phyloP scores from a whole-genome alignment of 2,888 invertebrate species.

The Diogma glabrata region DNA sequence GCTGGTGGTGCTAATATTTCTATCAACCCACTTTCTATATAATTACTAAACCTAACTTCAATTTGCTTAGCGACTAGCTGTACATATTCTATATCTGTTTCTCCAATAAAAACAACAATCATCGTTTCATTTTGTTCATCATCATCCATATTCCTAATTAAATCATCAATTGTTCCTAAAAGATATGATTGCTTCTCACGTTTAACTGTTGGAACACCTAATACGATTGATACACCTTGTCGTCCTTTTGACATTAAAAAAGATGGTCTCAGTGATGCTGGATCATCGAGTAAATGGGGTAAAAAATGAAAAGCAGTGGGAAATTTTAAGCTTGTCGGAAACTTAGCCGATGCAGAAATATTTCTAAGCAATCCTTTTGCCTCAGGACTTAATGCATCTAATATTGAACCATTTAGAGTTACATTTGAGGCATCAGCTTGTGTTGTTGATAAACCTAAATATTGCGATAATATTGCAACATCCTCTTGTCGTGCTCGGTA shows the following conservation, averaged over 20 bases:
- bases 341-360: conserved; percentile 40
- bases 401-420: conserved; percentile 21
- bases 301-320: conserved; percentile 77
- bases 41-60: conserved; percentile 60
- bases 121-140: conserved; percentile 64
- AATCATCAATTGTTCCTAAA: conserved; percentile 70
- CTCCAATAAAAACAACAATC: conserved; percentile 79
- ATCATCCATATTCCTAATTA: conserved; percentile 65
- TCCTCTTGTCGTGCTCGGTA: conserved; percentile 68
- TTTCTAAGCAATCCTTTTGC: conserved; percentile 36
- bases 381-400: conserved; percentile 37
- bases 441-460: conserved; percentile 41
- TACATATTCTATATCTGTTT: conserved; percentile 69
- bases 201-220: conserved; percentile 79
- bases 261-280: conserved; percentile 64
- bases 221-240: conserved; percentile 64
- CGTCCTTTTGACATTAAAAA: conserved; percentile 64
- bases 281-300: conserved; percentile 73
- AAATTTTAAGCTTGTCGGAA: conserved; percentile 46
- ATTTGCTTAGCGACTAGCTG: conserved; percentile 62
- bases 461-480: conserved; percentile 54
- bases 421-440: conserved; percentile 17
- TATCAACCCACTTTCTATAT: conserved; percentile 67
- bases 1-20: conserved; percentile 80
- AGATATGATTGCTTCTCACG: conserved; percentile 81